Conservation (phyloP, 2,113 vertebrate species). For the Piliocolobus tephrosceles region DNA sequence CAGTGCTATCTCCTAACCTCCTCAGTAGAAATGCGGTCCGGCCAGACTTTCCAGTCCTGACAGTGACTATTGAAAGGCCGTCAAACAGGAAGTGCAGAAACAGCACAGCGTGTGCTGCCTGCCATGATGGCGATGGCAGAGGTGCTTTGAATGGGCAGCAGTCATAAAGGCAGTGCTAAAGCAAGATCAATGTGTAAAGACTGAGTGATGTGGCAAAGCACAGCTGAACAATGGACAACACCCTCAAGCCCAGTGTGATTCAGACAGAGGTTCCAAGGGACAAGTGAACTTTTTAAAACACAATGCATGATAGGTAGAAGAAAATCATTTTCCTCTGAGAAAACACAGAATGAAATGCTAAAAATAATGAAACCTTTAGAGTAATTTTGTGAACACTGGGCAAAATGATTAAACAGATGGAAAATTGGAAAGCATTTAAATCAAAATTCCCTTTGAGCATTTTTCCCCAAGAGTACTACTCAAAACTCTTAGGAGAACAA, state of each 20-base stretch:
- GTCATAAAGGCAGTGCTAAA: neutral
- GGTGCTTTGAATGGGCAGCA: neutral
- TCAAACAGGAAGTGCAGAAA: neutral
- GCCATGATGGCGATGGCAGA: neutral
- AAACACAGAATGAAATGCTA: conserved; percentile 28
- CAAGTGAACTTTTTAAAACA: neutral
- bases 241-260: neutral
- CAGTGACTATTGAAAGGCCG: fast-evolving
- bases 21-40: neutral
- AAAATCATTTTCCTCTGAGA: conserved; percentile 29
- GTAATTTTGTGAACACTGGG: neutral
- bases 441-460: neutral
- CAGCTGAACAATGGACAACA: neutral
- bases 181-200: neutral
- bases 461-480: neutral
- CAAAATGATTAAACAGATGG: neutral
- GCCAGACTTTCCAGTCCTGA: too few relatives aligned
- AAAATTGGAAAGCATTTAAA: neutral
- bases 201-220: neutral
- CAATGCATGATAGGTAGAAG: neutral
- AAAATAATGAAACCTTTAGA: neutral
- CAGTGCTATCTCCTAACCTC: neutral
- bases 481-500: neutral
- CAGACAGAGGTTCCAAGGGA: neutral
- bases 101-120: fast-evolving